Evolutionary conservation across 2,888 invertebrate genomes (phyloP).

Genomic region (Ischnura elegans): DNA sequence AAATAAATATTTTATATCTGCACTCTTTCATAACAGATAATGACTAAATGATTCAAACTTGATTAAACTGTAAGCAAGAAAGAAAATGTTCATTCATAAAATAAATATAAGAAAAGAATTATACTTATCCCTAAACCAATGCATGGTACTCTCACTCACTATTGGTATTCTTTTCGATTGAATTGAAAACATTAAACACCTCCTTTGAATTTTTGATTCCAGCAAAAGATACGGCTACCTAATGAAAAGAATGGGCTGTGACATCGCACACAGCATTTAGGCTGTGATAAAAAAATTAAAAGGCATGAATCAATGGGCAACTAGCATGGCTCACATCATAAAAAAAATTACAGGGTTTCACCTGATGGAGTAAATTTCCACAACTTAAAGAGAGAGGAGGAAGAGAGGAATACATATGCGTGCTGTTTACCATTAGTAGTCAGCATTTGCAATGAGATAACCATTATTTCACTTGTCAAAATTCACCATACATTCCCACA

Average conservation of each 20-base stretch:
- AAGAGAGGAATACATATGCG: no score
- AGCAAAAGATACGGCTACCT: no score
- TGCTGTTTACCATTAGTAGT: no score
- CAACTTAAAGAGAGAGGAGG: not conserved
- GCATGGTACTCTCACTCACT: not conserved
- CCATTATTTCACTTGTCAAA: no score
- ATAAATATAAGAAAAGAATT: not conserved
- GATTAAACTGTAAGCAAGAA: not conserved
- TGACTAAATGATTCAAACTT: conserved; percentile 21
- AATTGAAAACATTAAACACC: not conserved
- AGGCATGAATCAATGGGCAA: not conserved
- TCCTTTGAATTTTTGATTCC: not conserved
- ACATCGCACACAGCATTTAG: not conserved
- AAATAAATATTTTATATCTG: conserved; percentile 55
- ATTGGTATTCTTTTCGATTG: not conserved
- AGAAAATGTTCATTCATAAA: not conserved
- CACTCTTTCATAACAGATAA: not conserved
- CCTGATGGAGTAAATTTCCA: not conserved
- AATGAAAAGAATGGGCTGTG: not conserved
- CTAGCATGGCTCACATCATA: not conserved
- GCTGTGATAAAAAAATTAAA: not conserved
- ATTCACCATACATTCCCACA: no score
- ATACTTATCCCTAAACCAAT: not conserved
- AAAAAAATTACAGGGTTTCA: conserved; percentile 13
- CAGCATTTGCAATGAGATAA: no score